A percentile compares a stretch with the other conserved stretches of the same genome.
These are phyloP conservation scores for Rousettus madagascariensis DNA, from an alignment of 2,797 vertebrate genomes.

Conservation along the genomic window DNA sequence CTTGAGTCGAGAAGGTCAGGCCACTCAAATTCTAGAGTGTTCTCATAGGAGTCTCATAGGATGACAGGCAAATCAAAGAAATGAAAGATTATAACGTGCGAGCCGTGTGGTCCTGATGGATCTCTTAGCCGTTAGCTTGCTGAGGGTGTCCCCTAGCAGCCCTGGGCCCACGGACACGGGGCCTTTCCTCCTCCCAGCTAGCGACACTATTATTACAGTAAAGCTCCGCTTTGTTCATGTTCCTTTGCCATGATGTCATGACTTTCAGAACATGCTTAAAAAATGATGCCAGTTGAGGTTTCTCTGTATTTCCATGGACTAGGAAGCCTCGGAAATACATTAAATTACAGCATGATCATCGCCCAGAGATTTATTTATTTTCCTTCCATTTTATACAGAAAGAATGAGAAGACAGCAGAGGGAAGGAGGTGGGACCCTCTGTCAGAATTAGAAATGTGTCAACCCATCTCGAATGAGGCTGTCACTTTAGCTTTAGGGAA, in stretches of 20 bases:
- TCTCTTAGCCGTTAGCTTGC: not conserved
- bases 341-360: constrained; percentile 68
- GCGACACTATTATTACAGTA: not conserved
- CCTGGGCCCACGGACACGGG: not conserved
- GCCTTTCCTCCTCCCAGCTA: not conserved
- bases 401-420: constrained; percentile 63
- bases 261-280: constrained; percentile 69
- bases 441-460: constrained; percentile 69
- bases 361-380: constrained; percentile 65
- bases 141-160: not conserved
- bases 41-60: not conserved
- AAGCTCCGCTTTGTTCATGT: constrained; percentile 40
- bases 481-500: constrained; percentile 68
- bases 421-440: constrained; percentile 17
- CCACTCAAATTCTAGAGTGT: not conserved
- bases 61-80: not conserved
- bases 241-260: constrained; percentile 69
- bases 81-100: not conserved
- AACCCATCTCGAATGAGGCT: constrained; percentile 67
- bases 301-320: constrained; percentile 62
- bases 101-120: not conserved
- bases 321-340: constrained; percentile 52
- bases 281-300: constrained; percentile 54
- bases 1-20: not conserved
- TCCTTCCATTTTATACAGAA: constrained; percentile 63